Base-by-base conservation (phyloP, 1,140 invertebrate genomes). In the Himalopsyche phryganea region DNA sequence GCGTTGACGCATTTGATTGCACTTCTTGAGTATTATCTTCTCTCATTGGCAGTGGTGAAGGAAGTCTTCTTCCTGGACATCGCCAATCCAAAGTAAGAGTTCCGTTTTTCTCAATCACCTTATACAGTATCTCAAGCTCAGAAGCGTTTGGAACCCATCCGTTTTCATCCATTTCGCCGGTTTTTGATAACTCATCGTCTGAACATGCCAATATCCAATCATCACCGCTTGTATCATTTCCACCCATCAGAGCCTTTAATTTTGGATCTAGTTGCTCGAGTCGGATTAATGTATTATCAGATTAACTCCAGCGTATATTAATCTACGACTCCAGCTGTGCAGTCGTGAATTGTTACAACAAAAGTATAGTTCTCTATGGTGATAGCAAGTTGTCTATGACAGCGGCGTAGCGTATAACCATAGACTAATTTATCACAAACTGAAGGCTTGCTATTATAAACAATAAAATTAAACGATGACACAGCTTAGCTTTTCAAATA, bases 51-150 rank as follows among this genome's bases (percentile, higher is more conserved):
- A 18, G 59, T 0, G 83, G 81, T 1, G 81, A 80, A 3, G 80
- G 81, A 4, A 79, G 78, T 55, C 81, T 69, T 65, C 81, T 73
- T 2, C 83, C 83, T n/a, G 82, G 83, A 65, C 82, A 84, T 63
- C 81, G 81, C 84, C 83, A 85, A 51, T 83, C 80, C 0, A 85
- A 67, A 35, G 76, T 73, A 13, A 84, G 61, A 58, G 77, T 71
- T 32, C 76, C 78, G 50, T 74, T 79, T 47, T 73, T 76, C 51
- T 84, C 80, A 6, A 85, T 70, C 13, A 69, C 71, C 59, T 82
- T 80, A 48, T 84, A 85, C 23, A 85, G 67, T 33, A 75, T 69
- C 33, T 83, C 68, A 36, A 86, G 68, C 50, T 83, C 81, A 1
- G 75, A 73, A 0, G 75, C 70, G 13, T 75, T 70, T 0, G 73